Evolutionary conservation across 2,113 vertebrate genomes (phyloP), one percentile per base, ranked within the genome.

Genomic region (Noturus placidus): DNA sequence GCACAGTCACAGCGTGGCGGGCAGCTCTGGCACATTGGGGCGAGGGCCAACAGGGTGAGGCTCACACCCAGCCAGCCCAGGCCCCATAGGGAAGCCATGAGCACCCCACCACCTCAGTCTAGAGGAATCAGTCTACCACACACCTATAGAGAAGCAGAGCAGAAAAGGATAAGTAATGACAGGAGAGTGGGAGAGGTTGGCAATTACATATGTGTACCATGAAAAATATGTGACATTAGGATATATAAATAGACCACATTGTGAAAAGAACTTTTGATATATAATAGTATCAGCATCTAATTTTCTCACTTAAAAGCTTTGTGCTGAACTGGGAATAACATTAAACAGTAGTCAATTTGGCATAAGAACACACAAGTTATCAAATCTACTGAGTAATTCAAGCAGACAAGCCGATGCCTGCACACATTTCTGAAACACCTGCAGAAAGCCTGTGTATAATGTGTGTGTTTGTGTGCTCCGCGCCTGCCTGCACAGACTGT

Each of bases 1-100:
- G 95, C 91, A 0, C 98, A 99, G 89, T 99, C 98, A 22, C 98
- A 99, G 89, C 98, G 97, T 0, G 97, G 96, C 0, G 98, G 98
- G 89, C 98, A 99, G 22, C 93, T 92, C 38, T 92, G 91, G 90
- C 93, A 92, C 25, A 50, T 33, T 11, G 86, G 69, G 27, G 57
- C 76, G 77, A 87, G 91, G 72, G 91, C 92, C 81, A 92, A 90
- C 82, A 96, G 89, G 27, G 96, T 94, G 86, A 95, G 85, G 56
- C 92, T 91, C 54, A 94, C 83, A 20, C 70, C 84, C 92, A 83
- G 92, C 90, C 87, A 87, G 80, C 85, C 83, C 84, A 91, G 89
- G 92, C 87, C 89, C 93, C 94, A 91, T 93, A 61, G 56, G 95
- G 88, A 85, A 95, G 92, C 89, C 93, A 87, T 94, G 96, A 94